These are phyloP conservation scores for Pelobates fuscus DNA, from an alignment of 2,113 vertebrate genomes.

Conservation along the genomic window DNA sequence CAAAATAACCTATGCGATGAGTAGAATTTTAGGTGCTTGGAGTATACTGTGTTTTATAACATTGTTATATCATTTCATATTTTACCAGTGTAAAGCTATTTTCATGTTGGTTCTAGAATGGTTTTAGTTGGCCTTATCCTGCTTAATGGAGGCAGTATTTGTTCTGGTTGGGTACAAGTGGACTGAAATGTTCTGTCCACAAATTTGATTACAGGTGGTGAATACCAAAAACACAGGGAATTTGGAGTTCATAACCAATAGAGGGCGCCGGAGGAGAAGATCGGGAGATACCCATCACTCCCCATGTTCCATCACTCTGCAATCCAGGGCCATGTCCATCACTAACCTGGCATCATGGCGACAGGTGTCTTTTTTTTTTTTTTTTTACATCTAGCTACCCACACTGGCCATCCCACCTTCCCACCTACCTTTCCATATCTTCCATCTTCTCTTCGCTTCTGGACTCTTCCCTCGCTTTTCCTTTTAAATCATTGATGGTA, in stretches of 20 bases:
- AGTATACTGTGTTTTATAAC: too few relatives aligned
- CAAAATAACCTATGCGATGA: too few relatives aligned
- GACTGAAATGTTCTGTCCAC: conserved; percentile 47
- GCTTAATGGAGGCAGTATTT: too few relatives aligned
- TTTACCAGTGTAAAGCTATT: too few relatives aligned
- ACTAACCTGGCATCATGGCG: conserved; percentile 61
- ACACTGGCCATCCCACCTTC: conserved; percentile 30
- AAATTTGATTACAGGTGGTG: conserved; percentile 63
- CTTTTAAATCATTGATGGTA: background rate
- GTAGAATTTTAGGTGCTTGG: too few relatives aligned
- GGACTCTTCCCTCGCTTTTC: conserved; percentile 28
- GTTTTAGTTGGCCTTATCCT: too few relatives aligned
- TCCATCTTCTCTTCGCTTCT: conserved; percentile 45
- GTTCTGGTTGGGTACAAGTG: conserved; percentile 19
- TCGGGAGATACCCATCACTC: conserved; percentile 61
- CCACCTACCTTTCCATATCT: conserved; percentile 37
- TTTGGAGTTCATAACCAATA: conserved; percentile 60
- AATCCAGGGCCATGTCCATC: conserved; percentile 59
- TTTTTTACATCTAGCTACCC: conserved; percentile 36
- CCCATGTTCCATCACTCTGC: conserved; percentile 56
- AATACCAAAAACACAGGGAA: conserved; percentile 59
- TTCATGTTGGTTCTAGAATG: conserved; percentile 9
- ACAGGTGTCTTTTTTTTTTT: conserved; percentile 55
- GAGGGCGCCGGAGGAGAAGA: conserved; percentile 57
- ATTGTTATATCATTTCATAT: too few relatives aligned